A percentile compares a stretch with the other conserved stretches of the same genome.
phyloP scores from a whole-genome alignment of 2,888 invertebrate species.

The Sceliomorpha sp. region DNA sequence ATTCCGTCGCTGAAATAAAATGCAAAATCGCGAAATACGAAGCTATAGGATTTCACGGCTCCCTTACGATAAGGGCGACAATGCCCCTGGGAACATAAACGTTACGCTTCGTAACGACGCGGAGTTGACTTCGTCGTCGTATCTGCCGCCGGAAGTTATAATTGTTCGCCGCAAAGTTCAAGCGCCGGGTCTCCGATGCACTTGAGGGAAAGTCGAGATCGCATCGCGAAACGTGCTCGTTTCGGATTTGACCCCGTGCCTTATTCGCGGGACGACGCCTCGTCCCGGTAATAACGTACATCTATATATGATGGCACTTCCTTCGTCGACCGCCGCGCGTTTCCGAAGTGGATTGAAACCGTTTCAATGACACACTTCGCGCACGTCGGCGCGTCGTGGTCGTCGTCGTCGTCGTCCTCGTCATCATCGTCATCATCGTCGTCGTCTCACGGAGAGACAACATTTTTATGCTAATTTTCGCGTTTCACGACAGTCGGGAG shows the following conservation, averaged over 20 bases:
- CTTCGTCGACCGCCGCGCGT: not conserved
- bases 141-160: constrained; percentile 68
- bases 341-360: not conserved
- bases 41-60: constrained; percentile 46
- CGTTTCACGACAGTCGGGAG: constrained; percentile 9
- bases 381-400: no score
- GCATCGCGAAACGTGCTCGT: constrained; percentile 36
- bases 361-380: not conserved
- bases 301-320: constrained; percentile 25
- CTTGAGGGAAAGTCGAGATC: constrained; percentile 49
- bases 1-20: constrained; percentile 32
- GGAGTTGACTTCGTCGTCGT: constrained; percentile 55
- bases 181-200: constrained; percentile 57
- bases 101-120: constrained; percentile 61
- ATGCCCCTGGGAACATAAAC: constrained; percentile 67
- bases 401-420: no score
- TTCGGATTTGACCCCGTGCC: constrained; percentile 34
- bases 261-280: constrained; percentile 12
- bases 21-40: constrained; percentile 42
- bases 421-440: no score
- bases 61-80: constrained; percentile 48
- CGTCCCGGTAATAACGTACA: constrained; percentile 20
- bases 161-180: constrained; percentile 69
- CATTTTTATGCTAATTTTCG: constrained; percentile 17
- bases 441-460: no score